phyloP scores from a whole-genome alignment of 2,113 vertebrate genomes.

The Motacilla alba region DNA sequence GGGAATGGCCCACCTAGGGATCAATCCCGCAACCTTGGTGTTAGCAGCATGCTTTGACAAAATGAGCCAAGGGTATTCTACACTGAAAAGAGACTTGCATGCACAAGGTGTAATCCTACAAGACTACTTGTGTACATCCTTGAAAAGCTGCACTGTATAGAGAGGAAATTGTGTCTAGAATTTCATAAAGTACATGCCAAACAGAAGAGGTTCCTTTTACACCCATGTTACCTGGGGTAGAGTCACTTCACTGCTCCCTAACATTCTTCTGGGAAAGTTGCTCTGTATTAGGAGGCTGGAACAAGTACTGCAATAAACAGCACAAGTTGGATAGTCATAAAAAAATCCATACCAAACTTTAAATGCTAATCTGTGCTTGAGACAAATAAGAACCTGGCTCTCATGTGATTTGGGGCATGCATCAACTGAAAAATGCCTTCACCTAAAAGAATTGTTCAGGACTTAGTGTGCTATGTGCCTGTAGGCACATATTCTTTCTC shows the following conservation, averaged over 20 bases:
- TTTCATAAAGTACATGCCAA: background rate
- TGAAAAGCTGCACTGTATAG: background rate
- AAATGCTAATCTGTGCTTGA: background rate
- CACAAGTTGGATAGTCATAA: background rate
- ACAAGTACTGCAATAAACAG: background rate
- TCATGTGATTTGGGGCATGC: background rate
- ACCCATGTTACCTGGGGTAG: background rate
- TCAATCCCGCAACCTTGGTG: background rate
- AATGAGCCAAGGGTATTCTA: background rate
- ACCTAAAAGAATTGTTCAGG: background rate
- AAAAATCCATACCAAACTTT: background rate
- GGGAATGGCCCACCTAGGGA: background rate
- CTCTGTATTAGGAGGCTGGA: background rate
- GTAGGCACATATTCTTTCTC: background rate
- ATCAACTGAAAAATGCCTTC: background rate
- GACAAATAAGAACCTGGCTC: background rate
- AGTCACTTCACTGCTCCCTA: background rate
- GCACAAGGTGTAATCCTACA: background rate
- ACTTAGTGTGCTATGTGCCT: background rate
- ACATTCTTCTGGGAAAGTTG: background rate
- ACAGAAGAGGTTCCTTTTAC: background rate
- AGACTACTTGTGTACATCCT: rapidly evolving
- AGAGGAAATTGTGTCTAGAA: background rate
- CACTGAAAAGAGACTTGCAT: background rate
- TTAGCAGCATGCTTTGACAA: background rate